Evolutionary conservation across 2,888 invertebrate genomes (phyloP).

Genomic region (Sinelater perroti): DNA sequence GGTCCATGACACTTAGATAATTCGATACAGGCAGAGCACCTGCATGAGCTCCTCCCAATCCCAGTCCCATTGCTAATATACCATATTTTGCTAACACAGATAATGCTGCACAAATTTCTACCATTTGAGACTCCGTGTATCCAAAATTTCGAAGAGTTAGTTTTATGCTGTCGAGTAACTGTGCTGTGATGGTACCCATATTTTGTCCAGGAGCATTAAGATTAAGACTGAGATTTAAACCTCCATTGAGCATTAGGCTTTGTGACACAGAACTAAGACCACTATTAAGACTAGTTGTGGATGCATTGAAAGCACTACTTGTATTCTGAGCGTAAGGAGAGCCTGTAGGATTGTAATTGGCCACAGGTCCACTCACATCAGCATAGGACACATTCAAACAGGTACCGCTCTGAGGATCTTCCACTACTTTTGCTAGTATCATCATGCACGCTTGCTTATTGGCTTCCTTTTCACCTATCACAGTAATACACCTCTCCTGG

Average conservation of each 20-base stretch:
- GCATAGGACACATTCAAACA: conserved; percentile 97
- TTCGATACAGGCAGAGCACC: conserved; percentile 61
- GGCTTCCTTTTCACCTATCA: conserved; percentile 90
- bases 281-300: conserved; percentile 68
- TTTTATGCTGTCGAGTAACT: conserved; percentile 90
- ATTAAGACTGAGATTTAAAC: conserved; percentile 79
- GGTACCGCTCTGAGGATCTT: conserved; percentile 96
- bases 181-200: conserved; percentile 78
- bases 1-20: conserved; percentile 66
- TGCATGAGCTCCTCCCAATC: conserved; percentile 61
- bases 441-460: conserved; percentile 91
- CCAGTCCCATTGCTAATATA: conserved; percentile 83
- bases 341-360: conserved; percentile 95
- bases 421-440: conserved; percentile 96
- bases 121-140: conserved; percentile 87
- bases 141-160: conserved; percentile 87
- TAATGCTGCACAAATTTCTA: conserved; percentile 90
- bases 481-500: conserved; percentile 94
- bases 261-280: conserved; percentile 71
- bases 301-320: conserved; percentile 66
- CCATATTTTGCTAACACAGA: conserved; percentile 93
- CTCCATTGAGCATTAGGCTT: conserved; percentile 69
- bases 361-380: conserved; percentile 93
- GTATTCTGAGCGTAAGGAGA: conserved; percentile 86
- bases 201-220: conserved; percentile 80